phyloP scores from a whole-genome alignment of 2,113 vertebrate genomes.

The Tyto alba region DNA sequence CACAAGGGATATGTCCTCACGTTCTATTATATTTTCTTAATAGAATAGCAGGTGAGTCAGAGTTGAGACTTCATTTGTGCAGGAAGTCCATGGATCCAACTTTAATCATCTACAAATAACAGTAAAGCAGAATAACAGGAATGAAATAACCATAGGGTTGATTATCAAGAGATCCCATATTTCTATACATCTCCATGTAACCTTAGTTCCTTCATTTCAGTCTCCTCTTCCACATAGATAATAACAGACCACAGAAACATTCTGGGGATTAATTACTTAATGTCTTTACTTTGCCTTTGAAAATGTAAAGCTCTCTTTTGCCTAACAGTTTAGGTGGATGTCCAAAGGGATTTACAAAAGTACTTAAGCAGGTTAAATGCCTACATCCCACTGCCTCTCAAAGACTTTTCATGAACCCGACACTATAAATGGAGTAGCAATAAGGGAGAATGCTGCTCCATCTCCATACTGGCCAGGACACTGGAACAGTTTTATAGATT shows the following conservation, averaged over 20 bases:
- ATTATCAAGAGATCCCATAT: background rate
- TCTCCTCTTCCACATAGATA: background rate
- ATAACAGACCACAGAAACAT: background rate
- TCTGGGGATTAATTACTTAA: background rate
- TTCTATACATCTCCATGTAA: background rate
- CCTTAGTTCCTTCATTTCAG: background rate
- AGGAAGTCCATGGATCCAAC: constrained; percentile 22
- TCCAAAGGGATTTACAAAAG: constrained; percentile 48
- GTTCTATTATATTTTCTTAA: constrained; percentile 44
- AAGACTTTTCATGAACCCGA: constrained; percentile 1
- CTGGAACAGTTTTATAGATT: background rate
- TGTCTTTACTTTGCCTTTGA: constrained; percentile 25
- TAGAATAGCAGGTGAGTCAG: constrained; percentile 40
- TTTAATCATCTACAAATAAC: constrained; percentile 21
- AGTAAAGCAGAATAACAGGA: background rate
- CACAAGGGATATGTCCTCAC: constrained; percentile 1
- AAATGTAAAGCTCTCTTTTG: constrained; percentile 12
- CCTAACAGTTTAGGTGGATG: constrained; percentile 13
- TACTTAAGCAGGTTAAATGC: constrained; percentile 48
- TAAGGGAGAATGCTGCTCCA: background rate
- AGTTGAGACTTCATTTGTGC: constrained; percentile 19
- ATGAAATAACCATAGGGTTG: background rate
- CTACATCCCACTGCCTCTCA: background rate
- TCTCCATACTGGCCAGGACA: background rate
- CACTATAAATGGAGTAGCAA: background rate